Conservation (phyloP, 2,797 vertebrate genomes). For the Thaleichthys pacificus region DNA sequence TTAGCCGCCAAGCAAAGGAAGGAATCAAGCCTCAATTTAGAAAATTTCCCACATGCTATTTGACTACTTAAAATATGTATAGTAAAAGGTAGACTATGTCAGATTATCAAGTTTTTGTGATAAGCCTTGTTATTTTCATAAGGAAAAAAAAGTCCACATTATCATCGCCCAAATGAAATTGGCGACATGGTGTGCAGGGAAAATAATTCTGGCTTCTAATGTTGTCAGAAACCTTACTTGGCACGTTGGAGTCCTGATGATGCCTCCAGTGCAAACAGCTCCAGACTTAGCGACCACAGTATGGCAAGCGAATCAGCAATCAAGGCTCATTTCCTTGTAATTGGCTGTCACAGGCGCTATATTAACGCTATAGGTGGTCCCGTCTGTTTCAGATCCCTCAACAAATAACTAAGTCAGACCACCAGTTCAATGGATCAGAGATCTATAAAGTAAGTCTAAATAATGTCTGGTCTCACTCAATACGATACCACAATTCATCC, state of each 20-base stretch:
- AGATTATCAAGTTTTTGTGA: constrained; percentile 21
- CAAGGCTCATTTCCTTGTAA: constrained; percentile 69
- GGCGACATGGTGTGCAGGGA: neutral
- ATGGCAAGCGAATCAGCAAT: constrained; percentile 65
- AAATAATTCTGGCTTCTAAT: neutral
- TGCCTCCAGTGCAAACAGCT: constrained; percentile 55
- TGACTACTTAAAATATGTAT: constrained; percentile 5
- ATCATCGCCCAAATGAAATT: neutral
- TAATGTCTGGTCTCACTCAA: constrained; percentile 21
- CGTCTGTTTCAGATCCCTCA: constrained; percentile 60
- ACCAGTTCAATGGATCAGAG: constrained; percentile 27
- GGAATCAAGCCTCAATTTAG: neutral
- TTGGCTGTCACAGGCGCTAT: constrained; percentile 50
- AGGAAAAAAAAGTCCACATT: constrained; percentile 4
- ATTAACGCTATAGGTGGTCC: constrained; percentile 68
- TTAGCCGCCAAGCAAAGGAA: constrained; percentile 11
- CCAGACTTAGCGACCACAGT: constrained; percentile 46
- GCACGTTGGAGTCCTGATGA: constrained; percentile 50
- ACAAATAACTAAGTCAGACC: constrained; percentile 51
- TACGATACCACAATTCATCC: constrained; percentile 23
- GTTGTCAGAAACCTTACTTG: constrained; percentile 35
- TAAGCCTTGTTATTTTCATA: constrained; percentile 5
- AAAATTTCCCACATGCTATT: neutral
- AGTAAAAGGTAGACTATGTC: constrained; percentile 7
- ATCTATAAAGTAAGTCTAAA: constrained; percentile 45